Base-by-base conservation (phyloP, 64 coral and sea anemone species). In the Hydrozoanthus tunicans region DNA sequence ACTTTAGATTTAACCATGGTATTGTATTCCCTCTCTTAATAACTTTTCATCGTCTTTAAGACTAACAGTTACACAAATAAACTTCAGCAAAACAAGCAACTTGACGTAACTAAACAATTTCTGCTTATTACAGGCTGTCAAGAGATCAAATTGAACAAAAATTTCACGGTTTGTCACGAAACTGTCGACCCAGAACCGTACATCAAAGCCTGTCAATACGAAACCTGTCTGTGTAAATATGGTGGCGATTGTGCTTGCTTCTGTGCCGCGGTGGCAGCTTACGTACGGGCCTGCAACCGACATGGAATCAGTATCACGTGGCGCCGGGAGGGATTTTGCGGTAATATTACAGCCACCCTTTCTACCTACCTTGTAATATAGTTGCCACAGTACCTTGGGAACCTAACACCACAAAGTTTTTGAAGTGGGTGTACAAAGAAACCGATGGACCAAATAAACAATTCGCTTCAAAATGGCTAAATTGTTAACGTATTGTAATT, bases 311-410 rank as follows among this genome's bases (percentile, higher is more conserved):
- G 91, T 9, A 93, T 99, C 73, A 90, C 89, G 7, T 99, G 97
- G 97, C 83, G 97, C 85, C 78, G 94, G n/a, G 97, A 99, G 92
- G 97, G 97, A 56, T 95, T 95, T 94, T 99, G 97, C 55, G 97
- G 97, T 99, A 73, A 90, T 94, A 76, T 3, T 52, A 73, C 20
- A 20, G 9, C 10, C 53, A 53, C 5, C 13, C 13, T 53, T 5
- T 71, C 23, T 43, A 43, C 2, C 32, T 43, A 43, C 32, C 32
- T 43, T 43, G 32, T 43, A 43, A 43, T 43, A 43, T 43, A 43
- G 32, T 43, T 43, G 32, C 32, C 0, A 43, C 32, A 43, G 32
- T 43, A 43, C 32, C 32, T 2, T 43, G 32, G 32, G 32, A 43
- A 2, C 32, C 32, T 43, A 43, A 43, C 32, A 43, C 32, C 2